Evolutionary conservation across 2,888 invertebrate species (phyloP), one percentile per base, ranked within the genome.

Genomic region (Dicyrtomina minuta): DNA sequence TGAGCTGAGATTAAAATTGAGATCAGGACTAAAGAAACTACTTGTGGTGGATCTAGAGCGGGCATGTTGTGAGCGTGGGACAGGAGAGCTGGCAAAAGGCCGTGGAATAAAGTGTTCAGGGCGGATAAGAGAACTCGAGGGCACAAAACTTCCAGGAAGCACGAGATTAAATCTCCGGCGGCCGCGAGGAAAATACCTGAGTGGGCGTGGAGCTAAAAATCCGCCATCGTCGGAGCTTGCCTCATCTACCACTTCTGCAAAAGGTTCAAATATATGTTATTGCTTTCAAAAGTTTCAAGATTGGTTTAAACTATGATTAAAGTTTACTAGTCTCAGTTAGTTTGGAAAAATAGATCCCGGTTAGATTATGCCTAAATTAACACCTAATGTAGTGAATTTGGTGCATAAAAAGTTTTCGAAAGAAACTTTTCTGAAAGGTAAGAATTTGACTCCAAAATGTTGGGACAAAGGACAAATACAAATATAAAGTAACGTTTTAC

Each of bases 101-200:
- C 77, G 70, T 27, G 72, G 72, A 26, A 72, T 67, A 59, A 75
- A 58, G 41, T 72, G 66, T 66, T 77, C 76, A 27, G 76, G 74
- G 56, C 75, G 70, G 59, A 78, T 74, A 13, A 76, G 71, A 66
- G 78, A 73, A 65, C 73, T 75, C 66, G 78, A 78, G 66, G 78
- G 78, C 70, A 78, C 72, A 68, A 76, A 78, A 72, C 74, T 75
- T 61, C 78, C 75, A 66, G 78, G 78, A 77, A 78, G 76, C 73
- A 78, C 78, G 67, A 78, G 74, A 75, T 78, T 76, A 71, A 77
- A 78, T 75, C 75, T 77, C 69, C 77, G 75, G 58, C 77, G 77
- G 68, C 77, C 77, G 66, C 76, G 74, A 43, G 77, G 77, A 56
- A 75, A 78, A 66, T 76, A 78, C 33, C 77, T 70, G 58, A 78